phyloP scores from a whole-genome alignment of 2,113 vertebrate genomes.

The Sturnira hondurensis region DNA sequence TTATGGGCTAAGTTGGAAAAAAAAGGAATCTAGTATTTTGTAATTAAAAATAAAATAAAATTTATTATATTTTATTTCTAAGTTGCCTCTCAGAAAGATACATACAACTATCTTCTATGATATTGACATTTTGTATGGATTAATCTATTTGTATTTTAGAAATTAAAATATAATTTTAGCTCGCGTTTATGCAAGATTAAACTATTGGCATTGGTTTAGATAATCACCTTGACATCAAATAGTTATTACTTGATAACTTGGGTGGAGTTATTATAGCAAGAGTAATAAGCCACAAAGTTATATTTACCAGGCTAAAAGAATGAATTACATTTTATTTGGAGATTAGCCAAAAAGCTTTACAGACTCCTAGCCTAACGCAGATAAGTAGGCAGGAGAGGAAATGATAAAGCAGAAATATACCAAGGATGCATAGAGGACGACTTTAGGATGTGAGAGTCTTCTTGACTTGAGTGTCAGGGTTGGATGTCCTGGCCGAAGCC shows the following conservation, averaged over 20 bases:
- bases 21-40: not conserved
- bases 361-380: not conserved
- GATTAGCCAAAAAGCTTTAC: not conserved
- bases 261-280: not conserved
- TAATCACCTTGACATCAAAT: not conserved
- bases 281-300: not conserved
- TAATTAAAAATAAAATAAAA: not conserved
- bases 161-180: not conserved
- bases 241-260: not conserved
- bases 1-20: not conserved
- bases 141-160: not conserved
- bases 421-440: not conserved
- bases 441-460: not conserved
- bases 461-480: not conserved
- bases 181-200: not conserved
- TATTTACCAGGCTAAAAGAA: not conserved
- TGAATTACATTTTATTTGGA: slow-evolving; percentile 35
- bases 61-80: not conserved
- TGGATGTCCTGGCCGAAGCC: not conserved
- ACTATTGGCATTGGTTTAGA: not conserved
- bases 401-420: not conserved
- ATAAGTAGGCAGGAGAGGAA: not conserved
- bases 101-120: not conserved
- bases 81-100: not conserved
- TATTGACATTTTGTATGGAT: not conserved